phyloP scores from a whole-genome alignment of 2,888 invertebrate species.

The Apomyelois bistriatella region DNA sequence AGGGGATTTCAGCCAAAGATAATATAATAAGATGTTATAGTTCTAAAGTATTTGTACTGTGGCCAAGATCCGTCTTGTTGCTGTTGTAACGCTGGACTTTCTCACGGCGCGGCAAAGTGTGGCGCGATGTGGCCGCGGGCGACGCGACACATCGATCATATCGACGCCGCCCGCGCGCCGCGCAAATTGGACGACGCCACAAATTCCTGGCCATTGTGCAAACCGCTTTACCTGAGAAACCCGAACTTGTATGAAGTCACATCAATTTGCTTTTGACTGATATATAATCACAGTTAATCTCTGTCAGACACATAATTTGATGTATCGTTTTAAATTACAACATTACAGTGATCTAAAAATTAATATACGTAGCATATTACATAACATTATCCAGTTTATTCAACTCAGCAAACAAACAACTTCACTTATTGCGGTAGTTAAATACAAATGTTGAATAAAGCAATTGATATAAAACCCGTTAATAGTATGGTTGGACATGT shows the following conservation, averaged over 20 bases:
- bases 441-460: slow-evolving; percentile 20
- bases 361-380: neutral
- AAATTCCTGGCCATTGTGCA: slow-evolving; percentile 6
- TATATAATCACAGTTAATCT: neutral
- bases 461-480: slow-evolving; percentile 21
- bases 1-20: no score
- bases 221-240: slow-evolving; percentile 5
- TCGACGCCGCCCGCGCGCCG: slow-evolving; percentile 21
- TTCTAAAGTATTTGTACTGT: neutral
- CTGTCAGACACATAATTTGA: neutral
- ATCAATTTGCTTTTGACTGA: slow-evolving; percentile 5
- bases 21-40: no score
- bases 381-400: neutral
- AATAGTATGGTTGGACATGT: slow-evolving; percentile 33
- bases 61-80: slow-evolving; percentile 5
- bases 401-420: neutral
- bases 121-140: slow-evolving; percentile 12
- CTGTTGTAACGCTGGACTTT: slow-evolving; percentile 12
- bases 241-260: neutral
- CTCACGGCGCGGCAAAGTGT: slow-evolving; percentile 11
- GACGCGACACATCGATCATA: slow-evolving; percentile 24
- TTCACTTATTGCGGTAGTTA: slow-evolving; percentile 3
- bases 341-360: neutral
- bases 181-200: slow-evolving; percentile 15
- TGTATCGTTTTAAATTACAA: slow-evolving; percentile 3